Conservation (phyloP, 2,888 invertebrate species). For the Dryomyza anilis region DNA sequence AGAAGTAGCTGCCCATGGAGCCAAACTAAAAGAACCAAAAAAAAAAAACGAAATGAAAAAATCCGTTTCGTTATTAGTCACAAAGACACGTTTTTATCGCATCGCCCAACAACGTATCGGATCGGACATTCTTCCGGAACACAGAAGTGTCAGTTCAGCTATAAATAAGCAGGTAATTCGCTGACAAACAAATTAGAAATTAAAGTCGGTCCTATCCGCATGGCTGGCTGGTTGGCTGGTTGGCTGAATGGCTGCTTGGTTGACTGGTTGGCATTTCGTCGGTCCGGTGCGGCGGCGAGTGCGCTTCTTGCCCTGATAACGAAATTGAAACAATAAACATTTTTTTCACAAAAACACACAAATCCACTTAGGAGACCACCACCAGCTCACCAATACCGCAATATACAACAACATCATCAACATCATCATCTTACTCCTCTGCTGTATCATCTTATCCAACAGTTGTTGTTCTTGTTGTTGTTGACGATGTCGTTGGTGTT, state of each 20-base stretch:
- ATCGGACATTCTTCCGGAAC: slow-evolving; percentile 40
- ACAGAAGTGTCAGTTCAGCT: slow-evolving; percentile 46
- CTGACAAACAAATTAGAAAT: slow-evolving; percentile 49
- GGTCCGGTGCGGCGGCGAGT: slow-evolving; percentile 3
- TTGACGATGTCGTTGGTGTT: slow-evolving; percentile 18
- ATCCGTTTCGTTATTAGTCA: slow-evolving; percentile 14
- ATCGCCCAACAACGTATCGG: neutral
- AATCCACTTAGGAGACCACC: slow-evolving; percentile 55
- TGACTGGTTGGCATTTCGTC: slow-evolving; percentile 1
- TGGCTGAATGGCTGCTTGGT: slow-evolving; percentile 1
- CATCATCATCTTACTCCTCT: slow-evolving; percentile 10
- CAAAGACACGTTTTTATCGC: slow-evolving; percentile 8
- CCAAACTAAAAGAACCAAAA: neutral
- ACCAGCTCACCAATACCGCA: slow-evolving; percentile 27
- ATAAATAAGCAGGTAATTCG: slow-evolving; percentile 45
- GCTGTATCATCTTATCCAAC: slow-evolving; percentile 12
- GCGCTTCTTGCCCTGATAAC: slow-evolving; percentile 49
- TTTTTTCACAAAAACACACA: slow-evolving; percentile 56
- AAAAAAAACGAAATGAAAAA: too few relatives aligned
- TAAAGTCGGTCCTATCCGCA: slow-evolving; percentile 44
- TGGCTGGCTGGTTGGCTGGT: slow-evolving; percentile 7
- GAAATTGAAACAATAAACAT: slow-evolving; percentile 61
- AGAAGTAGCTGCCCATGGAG: too few relatives aligned
- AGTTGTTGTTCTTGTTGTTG: slow-evolving; percentile 22
- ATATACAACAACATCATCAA: slow-evolving; percentile 26